Base-by-base conservation (phyloP, 2,888 invertebrate species). In the Drosophila multiciliata region DNA sequence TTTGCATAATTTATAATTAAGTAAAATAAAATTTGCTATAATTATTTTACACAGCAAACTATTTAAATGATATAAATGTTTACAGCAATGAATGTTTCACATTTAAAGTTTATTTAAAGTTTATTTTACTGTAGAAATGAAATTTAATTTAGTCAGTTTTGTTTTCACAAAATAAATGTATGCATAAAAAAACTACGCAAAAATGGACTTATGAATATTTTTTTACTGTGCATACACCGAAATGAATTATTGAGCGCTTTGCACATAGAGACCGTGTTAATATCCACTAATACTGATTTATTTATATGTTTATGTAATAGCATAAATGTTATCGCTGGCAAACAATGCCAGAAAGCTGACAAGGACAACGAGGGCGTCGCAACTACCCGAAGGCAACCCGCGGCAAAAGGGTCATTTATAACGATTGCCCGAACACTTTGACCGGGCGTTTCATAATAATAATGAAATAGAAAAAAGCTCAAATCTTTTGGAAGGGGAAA, bases 381-480 rank as follows among this genome's bases (percentile, higher is more conserved):
- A 83, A 73, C 77, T 73, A 67, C 61, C 49, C 65, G 50, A 70
- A 67, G 57, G 54, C 62, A 62, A 42, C 70, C 67, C 70, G 62
- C 61, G 67, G 67, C 82, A 76, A 87, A 87, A 83, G 74, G 90
- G 90, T 89, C 90, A 87, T 87, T 87, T 87, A 87, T 90, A 90
- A 87, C 77, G 90, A 87, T 80, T 73, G 63, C 49, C 70, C 58
- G 52, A 54, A 58, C 62, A 55, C 64, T 61, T 48, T 68, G 62
- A 40, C 50, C 40, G 66, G 49, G 70, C 75, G 75, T 84, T 79
- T 87, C 69, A 86, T 75, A 89, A 85, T 89, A 89, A 80, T 89
- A 89, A 80, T 86, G 75, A 85, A 83, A 73, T 74, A 74, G 83
- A 77, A 73, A 73, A 75, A 58, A 35, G 57, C 40, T 64, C 38